Percentiles rank a stretch among this genome's conserved stretches.
These are phyloP conservation scores for Puntigrus tetrazona DNA, from an alignment of 2,113 vertebrate species.

Conservation along the genomic window DNA sequence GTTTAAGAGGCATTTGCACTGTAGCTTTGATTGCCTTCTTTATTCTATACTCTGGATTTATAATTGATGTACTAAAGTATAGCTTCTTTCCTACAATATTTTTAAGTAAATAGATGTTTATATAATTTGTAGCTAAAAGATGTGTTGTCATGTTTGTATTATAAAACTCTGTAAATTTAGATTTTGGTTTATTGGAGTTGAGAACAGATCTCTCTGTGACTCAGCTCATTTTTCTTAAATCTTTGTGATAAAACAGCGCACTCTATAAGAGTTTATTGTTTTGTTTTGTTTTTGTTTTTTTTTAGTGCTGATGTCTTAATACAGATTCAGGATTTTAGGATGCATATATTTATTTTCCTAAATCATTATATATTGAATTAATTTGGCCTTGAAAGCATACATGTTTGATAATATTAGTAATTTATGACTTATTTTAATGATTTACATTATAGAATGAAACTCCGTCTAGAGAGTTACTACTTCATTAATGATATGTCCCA, in stretches of 20 bases:
- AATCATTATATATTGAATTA: slow-evolving; percentile 28
- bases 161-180: slow-evolving; percentile 59
- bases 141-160: slow-evolving; percentile 58
- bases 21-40: slow-evolving; percentile 51
- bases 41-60: slow-evolving; percentile 46
- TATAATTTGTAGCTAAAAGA: slow-evolving; percentile 57
- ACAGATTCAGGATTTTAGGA: slow-evolving; percentile 17
- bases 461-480: slow-evolving; percentile 1
- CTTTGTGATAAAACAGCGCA: slow-evolving; percentile 8
- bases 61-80: slow-evolving; percentile 50
- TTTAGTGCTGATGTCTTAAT: slow-evolving; percentile 24
- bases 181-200: slow-evolving; percentile 49
- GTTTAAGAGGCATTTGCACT: slow-evolving; percentile 56
- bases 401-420: slow-evolving; percentile 39
- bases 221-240: slow-evolving; percentile 25
- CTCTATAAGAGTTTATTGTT: slow-evolving; percentile 29
- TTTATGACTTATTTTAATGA: slow-evolving; percentile 26
- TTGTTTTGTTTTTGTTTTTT: background rate
- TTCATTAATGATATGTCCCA: background rate
- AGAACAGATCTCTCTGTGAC: slow-evolving; percentile 42
- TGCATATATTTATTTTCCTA: slow-evolving; percentile 49
- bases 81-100: slow-evolving; percentile 53
- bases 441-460: slow-evolving; percentile 27
- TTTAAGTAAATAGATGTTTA: slow-evolving; percentile 57
- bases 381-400: slow-evolving; percentile 39